Conservation (phyloP, 2,113 vertebrate genomes). For the Trogon melanurus region DNA sequence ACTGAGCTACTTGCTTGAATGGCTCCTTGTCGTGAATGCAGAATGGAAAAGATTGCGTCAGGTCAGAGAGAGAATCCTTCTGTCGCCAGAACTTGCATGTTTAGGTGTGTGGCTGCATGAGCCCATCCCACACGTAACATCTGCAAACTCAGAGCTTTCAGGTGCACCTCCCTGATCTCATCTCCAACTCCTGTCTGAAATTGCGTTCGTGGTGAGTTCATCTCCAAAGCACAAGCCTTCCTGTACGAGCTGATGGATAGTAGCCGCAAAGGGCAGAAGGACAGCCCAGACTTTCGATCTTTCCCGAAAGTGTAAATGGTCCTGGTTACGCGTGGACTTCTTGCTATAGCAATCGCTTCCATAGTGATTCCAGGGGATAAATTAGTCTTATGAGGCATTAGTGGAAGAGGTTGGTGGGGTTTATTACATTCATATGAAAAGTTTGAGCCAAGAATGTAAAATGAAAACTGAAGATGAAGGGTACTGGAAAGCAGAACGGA, state of each 20-base stretch:
- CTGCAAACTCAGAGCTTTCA: neutral
- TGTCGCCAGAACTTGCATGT: neutral
- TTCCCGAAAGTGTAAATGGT: neutral
- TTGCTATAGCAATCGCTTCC: neutral
- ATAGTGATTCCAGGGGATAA: neutral
- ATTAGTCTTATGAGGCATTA: neutral
- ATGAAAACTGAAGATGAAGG: neutral
- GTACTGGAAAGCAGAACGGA: neutral
- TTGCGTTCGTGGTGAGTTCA: neutral
- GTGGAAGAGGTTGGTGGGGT: neutral
- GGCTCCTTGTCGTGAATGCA: constrained; percentile 30
- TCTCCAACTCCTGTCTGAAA: neutral
- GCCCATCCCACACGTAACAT: neutral
- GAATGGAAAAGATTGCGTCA: constrained; percentile 20
- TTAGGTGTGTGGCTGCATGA: neutral
- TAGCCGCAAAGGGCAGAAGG: neutral
- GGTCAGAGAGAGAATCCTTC: neutral
- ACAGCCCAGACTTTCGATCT: rapidly evolving
- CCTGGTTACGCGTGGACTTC: neutral
- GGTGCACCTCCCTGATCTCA: neutral
- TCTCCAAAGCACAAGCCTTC: neutral
- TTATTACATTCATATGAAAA: neutral
- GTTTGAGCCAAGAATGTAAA: neutral
- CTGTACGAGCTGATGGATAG: neutral
- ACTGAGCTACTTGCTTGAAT: constrained; percentile 48